phyloP scores from a whole-genome alignment of 2,888 invertebrate genomes.

The Apamea anceps region DNA sequence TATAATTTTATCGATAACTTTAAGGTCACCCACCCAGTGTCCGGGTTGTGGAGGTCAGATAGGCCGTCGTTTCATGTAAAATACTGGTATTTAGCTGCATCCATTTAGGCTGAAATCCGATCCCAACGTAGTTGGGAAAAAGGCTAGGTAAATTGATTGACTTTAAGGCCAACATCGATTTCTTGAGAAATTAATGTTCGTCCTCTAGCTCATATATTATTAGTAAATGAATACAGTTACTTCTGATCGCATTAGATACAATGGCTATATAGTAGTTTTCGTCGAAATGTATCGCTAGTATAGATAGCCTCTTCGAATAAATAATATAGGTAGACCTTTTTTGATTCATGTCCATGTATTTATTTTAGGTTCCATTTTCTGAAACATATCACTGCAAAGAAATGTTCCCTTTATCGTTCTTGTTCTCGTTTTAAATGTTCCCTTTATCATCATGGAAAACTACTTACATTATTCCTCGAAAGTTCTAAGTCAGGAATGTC shows the following conservation, averaged over 20 bases:
- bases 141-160: too few relatives aligned
- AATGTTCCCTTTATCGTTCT: not conserved
- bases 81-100: too few relatives aligned
- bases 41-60: too few relatives aligned
- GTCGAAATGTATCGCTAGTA: not conserved
- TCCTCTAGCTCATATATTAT: not conserved
- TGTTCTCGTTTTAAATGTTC: not conserved
- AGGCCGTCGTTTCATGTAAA: too few relatives aligned
- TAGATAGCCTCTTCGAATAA: not conserved
- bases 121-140: too few relatives aligned
- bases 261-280: not conserved
- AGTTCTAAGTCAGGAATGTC: conserved; percentile 8
- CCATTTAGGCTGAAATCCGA: too few relatives aligned
- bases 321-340: too few relatives aligned
- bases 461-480: conserved; percentile 1
- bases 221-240: not conserved
- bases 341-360: not conserved
- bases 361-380: conserved; percentile 3
- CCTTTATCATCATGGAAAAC: not conserved
- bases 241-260: not conserved
- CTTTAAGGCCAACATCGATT: not conserved
- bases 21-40: too few relatives aligned
- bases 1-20: not conserved
- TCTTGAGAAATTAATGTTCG: not conserved
- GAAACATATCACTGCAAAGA: not conserved